Base-by-base conservation (phyloP, 2,888 invertebrate genomes). In the Acronicta aceris region DNA sequence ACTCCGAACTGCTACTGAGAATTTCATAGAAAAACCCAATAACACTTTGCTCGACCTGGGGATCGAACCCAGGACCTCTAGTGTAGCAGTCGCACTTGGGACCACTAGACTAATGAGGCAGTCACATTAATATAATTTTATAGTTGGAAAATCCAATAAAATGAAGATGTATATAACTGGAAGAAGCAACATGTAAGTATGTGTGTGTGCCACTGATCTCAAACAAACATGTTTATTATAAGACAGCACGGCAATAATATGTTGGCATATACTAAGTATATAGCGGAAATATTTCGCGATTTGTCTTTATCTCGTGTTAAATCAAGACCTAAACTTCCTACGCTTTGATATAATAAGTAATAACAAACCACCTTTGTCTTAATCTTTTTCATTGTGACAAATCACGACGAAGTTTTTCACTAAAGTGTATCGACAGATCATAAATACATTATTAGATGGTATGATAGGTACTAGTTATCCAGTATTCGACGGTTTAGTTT, bases 291-390 rank as follows among this genome's bases (percentile, higher is more conserved):
- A 25, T n/a, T 33, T 38, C 13, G 41, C 17, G 13, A 21, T 9
- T 55, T 47, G 16, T 38, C 13, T 5, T 55, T 55, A 69, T 63
- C 70, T 51, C 12, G 27, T 41, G 25, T 70, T 70, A 43, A 21
- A 70, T 70, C 36, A 52, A 48, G 27, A 70, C 47, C 38, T 48
- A 52, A 67, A 51, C 70, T 70, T 67, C 70, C 48, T 64, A 67
- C 55, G 64, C 15, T 63, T 8, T 17, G 38, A 40, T 52, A 25
- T 15, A 8, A 47, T 10, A n/a, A n/a, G n/a, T n/a, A 42, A 62
- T 30, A 38, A 46, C 15, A 40, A 49, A 45, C 25, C 12, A 21
- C 30, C 25, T 15, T 54, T 21, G 17, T n/a, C 2, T n/a, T 38
- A n/a, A 36, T 43, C 8, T 33, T 25, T 65, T 45, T 50, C 60